phyloP scores from a whole-genome alignment of 2,113 vertebrate genomes.

The Chaetodon auriga region DNA sequence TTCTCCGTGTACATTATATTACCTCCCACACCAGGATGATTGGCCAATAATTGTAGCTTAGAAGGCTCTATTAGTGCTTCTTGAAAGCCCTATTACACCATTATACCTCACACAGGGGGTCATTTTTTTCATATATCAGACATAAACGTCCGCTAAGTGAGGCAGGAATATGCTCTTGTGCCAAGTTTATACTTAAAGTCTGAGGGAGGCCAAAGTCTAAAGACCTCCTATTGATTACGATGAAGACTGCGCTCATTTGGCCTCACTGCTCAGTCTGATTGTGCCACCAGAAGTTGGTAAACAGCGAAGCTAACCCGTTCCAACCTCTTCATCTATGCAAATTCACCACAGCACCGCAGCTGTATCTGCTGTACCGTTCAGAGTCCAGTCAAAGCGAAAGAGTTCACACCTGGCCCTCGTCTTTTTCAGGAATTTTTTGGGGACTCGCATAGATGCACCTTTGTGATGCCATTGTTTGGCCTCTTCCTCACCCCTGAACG shows the following conservation, averaged over 20 bases:
- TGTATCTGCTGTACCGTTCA: not conserved
- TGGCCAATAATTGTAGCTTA: slow-evolving; percentile 74
- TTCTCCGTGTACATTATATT: slow-evolving; percentile 62
- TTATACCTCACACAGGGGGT: slow-evolving; percentile 46
- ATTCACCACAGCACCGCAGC: not conserved
- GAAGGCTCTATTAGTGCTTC: slow-evolving; percentile 53
- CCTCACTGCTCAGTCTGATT: not conserved
- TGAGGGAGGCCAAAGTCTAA: not conserved
- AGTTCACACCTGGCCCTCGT: no score
- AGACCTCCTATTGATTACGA: slow-evolving; percentile 9
- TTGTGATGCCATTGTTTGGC: not conserved
- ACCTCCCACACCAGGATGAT: slow-evolving; percentile 64
- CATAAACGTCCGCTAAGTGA: slow-evolving; percentile 32
- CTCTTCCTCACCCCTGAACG: not conserved
- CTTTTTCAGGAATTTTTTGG: no score
- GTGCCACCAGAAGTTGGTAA: not conserved
- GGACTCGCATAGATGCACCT: not conserved
- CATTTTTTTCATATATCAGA: slow-evolving; percentile 41
- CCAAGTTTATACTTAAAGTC: slow-evolving; percentile 22
- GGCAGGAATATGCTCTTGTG: slow-evolving; percentile 19
- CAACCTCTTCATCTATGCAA: not conserved
- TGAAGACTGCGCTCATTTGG: not conserved
- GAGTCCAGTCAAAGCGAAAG: not conserved
- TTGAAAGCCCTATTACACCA: slow-evolving; percentile 56
- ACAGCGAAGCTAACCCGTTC: not conserved